A percentile compares a stretch with the other conserved stretches of the same genome.
Conservation (phyloP, 2,888 invertebrate species). For the Muschampia plurimacula region DNA sequence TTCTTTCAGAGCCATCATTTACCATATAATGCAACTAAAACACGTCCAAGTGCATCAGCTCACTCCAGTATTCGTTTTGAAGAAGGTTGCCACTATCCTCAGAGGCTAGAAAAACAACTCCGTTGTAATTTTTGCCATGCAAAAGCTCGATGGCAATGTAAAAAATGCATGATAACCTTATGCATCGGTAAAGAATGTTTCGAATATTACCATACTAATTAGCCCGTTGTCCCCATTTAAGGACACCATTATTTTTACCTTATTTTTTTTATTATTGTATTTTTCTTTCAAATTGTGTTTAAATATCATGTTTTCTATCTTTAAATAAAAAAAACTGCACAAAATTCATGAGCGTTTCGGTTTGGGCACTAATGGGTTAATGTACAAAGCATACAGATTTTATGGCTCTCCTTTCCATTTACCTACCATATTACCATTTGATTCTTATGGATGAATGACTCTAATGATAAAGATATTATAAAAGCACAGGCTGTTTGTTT, state of each 20-base stretch:
- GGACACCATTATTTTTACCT: neutral
- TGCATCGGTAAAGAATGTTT: slow-evolving; percentile 47
- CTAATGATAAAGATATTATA: too few species aligned
- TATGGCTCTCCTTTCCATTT: too few species aligned
- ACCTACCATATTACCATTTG: too few species aligned
- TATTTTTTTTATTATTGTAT: too few species aligned
- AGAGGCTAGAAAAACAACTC: slow-evolving; percentile 43
- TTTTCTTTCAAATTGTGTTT: too few species aligned
- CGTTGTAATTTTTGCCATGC: slow-evolving; percentile 43
- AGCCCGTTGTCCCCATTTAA: slow-evolving; percentile 2
- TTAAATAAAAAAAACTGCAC: too few species aligned
- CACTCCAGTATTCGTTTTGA: slow-evolving; percentile 13
- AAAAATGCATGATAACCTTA: slow-evolving; percentile 46
- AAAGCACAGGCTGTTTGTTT: too few species aligned
- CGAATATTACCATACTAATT: slow-evolving; percentile 8
- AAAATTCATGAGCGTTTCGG: too few species aligned
- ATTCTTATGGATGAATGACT: too few species aligned
- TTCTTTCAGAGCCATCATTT: slow-evolving; percentile 41
- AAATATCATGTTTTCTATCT: too few species aligned
- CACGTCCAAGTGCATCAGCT: neutral
- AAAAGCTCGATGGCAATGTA: slow-evolving; percentile 44
- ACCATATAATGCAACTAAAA: slow-evolving; percentile 6
- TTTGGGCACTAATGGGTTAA: too few species aligned
- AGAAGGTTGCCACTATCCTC: slow-evolving; percentile 43
- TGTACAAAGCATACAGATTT: too few species aligned